Base-by-base conservation (phyloP, 2,797 vertebrate genomes). In the Luscinia luscinia region DNA sequence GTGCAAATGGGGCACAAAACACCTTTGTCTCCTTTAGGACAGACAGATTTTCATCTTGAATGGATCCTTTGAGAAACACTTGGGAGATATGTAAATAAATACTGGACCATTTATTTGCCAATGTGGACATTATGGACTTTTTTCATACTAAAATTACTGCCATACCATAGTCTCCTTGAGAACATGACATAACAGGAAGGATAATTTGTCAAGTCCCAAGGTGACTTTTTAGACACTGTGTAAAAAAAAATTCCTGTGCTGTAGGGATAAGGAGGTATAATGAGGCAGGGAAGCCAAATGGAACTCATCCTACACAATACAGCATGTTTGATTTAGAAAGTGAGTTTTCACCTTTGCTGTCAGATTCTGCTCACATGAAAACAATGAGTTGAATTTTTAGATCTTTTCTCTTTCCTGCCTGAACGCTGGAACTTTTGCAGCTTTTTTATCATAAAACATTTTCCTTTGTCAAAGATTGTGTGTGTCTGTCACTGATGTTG, bases 171-270 rank as follows among this genome's bases (percentile, higher is more conserved):
- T 91, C 62, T 95, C 66, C 73, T 95, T 96, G 77, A 97, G 82
- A 95, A 96, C 51, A 87, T 72, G 95, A 73, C 85, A 95, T 85
- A 93, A 84, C 32, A 96, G 75, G 94, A 94, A 90, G 64, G 85
- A 95, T 94, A 94, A 94, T 89, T 96, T 96, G 85, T 94, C 82
- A 96, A 86, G 55, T 94, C 69, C 63, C 82, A 90, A 96, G 94
- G 84, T 96, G 70, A 94, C 79, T 95, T 96, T 93, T 96, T 61
- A 94, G 88, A 75, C 52, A 93, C 63, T 86, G 52, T 85, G 51
- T 52, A 52, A 91, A 55, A 70, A 84, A 91, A 84, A 79, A 8
- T 21, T 5, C 23, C 26, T 32, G 12, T 87, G 68, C 81, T 82
- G 49, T 76, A 68, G 62, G 70, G 40, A 91, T 91, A 94, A 96